Evolutionary conservation across 2,113 vertebrate genomes (phyloP).

Genomic region (Melanocharis versteri): DNA sequence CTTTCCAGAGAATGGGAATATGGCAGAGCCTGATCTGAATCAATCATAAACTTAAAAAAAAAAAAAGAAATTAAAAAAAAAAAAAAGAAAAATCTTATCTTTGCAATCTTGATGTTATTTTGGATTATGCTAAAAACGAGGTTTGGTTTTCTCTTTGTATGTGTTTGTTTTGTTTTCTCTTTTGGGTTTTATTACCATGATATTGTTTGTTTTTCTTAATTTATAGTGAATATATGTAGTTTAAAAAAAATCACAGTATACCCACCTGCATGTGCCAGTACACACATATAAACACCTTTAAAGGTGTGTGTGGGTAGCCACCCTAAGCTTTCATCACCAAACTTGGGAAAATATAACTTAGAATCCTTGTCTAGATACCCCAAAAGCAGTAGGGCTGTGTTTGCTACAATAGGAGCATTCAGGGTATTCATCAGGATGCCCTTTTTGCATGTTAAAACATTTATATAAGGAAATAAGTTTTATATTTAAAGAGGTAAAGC

Average conservation of each 20-base stretch:
- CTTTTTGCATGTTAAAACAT: constrained; percentile 58
- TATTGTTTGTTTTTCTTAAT: constrained; percentile 4
- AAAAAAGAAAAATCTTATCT: neutral
- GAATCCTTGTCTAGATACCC: neutral
- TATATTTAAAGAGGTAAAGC: constrained; percentile 19
- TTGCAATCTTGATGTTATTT: constrained; percentile 14
- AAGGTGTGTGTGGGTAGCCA: neutral
- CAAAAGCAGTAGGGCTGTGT: constrained; percentile 1
- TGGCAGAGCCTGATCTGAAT: constrained; percentile 75
- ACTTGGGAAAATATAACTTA: constrained; percentile 19
- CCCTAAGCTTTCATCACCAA: neutral
- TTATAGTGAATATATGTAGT: constrained; percentile 1
- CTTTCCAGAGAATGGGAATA: constrained; percentile 82
- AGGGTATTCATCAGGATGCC: neutral
- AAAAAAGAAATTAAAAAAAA: neutral
- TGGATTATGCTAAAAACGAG: constrained; percentile 36
- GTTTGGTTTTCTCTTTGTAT: constrained; percentile 34
- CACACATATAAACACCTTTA: neutral
- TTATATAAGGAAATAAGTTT: constrained; percentile 40
- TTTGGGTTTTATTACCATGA: neutral
- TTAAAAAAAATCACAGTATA: neutral
- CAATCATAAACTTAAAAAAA: constrained; percentile 75
- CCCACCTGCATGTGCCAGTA: neutral
- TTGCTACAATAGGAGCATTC: constrained; percentile 6
- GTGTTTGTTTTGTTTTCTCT: constrained; percentile 24